phyloP scores from a whole-genome alignment of 1,140 invertebrate genomes.

The Zaprionus ornatus region DNA sequence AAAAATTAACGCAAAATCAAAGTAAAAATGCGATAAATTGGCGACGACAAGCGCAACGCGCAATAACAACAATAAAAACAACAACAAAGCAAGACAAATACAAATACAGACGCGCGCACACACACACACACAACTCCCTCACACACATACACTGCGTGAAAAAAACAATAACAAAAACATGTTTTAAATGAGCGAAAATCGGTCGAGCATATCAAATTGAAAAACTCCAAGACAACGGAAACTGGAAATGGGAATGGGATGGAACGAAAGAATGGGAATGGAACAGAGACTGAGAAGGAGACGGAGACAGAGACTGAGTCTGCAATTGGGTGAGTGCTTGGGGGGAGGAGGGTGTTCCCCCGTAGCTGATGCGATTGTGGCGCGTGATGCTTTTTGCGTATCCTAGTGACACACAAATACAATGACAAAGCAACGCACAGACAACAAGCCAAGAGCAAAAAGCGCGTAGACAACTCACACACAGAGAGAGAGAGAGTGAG shows the following conservation, averaged over 20 bases:
- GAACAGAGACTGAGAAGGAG: background rate
- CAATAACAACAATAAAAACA: slow-evolving; percentile 32
- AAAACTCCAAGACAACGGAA: slow-evolving; percentile 74
- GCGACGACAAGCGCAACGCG: slow-evolving; percentile 74
- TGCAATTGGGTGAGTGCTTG: background rate
- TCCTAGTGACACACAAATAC: slow-evolving; percentile 80
- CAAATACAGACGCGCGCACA: slow-evolving; percentile 8
- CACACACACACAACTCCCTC: slow-evolving; percentile 29
- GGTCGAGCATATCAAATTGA: slow-evolving; percentile 81
- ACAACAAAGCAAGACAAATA: slow-evolving; percentile 7
- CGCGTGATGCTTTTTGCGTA: slow-evolving; percentile 74
- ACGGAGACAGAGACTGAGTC: background rate
- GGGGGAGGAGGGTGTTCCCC: background rate
- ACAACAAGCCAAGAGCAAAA: slow-evolving; percentile 53
- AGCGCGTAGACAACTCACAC: slow-evolving; percentile 65
- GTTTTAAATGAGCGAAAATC: slow-evolving; percentile 80
- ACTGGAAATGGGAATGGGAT: background rate
- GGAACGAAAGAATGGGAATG: background rate
- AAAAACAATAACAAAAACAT: slow-evolving; percentile 44
- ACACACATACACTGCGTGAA: slow-evolving; percentile 33
- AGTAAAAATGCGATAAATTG: slow-evolving; percentile 82
- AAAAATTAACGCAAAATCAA: slow-evolving; percentile 82
- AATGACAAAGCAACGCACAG: slow-evolving; percentile 53
- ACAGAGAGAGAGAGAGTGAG: background rate
- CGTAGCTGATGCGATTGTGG: slow-evolving; percentile 43